Percentiles rank a stretch among this genome's conserved stretches.
phyloP scores from a whole-genome alignment of 2,113 vertebrate genomes.

The Siphamia tubifer region DNA sequence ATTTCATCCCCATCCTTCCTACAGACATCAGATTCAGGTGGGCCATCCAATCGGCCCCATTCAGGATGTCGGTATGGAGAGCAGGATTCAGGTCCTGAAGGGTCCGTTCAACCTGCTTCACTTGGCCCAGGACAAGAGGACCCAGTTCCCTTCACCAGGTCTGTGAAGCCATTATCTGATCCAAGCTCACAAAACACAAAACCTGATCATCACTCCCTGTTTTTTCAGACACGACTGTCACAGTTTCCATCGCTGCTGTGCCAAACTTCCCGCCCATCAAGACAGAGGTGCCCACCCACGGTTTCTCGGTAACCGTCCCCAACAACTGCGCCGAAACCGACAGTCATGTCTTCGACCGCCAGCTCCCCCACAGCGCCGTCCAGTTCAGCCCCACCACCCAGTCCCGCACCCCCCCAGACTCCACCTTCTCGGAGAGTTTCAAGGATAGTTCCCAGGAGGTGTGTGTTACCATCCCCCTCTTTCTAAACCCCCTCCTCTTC shows the following conservation, averaged over 20 bases:
- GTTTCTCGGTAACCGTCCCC: slow-evolving; percentile 88
- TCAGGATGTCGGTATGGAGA: slow-evolving; percentile 85
- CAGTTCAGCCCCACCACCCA: slow-evolving; percentile 90
- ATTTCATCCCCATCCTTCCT: neutral
- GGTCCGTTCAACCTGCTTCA: slow-evolving; percentile 93
- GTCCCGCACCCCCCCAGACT: slow-evolving; percentile 90
- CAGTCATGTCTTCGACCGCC: slow-evolving; percentile 86
- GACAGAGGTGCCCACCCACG: slow-evolving; percentile 87
- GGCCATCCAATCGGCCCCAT: slow-evolving; percentile 63
- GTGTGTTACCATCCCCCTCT: slow-evolving; percentile 51
- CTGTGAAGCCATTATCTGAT: neutral
- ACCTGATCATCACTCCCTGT: neutral
- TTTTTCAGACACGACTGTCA: slow-evolving; percentile 87
- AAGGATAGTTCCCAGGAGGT: slow-evolving; percentile 96
- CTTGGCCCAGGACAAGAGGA: slow-evolving; percentile 87
- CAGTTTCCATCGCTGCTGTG: slow-evolving; percentile 90
- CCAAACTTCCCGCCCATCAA: slow-evolving; percentile 89
- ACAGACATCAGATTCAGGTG: slow-evolving; percentile 82
- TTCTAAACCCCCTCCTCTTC: slow-evolving; percentile 13
- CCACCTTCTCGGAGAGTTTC: slow-evolving; percentile 93
- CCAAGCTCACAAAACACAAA: neutral
- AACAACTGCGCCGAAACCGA: slow-evolving; percentile 85
- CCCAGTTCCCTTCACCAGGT: slow-evolving; percentile 87
- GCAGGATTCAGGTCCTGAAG: slow-evolving; percentile 92
- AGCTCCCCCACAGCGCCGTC: slow-evolving; percentile 76